phyloP scores from a whole-genome alignment of 2,888 invertebrate species.

The Allolobophora icterica region DNA sequence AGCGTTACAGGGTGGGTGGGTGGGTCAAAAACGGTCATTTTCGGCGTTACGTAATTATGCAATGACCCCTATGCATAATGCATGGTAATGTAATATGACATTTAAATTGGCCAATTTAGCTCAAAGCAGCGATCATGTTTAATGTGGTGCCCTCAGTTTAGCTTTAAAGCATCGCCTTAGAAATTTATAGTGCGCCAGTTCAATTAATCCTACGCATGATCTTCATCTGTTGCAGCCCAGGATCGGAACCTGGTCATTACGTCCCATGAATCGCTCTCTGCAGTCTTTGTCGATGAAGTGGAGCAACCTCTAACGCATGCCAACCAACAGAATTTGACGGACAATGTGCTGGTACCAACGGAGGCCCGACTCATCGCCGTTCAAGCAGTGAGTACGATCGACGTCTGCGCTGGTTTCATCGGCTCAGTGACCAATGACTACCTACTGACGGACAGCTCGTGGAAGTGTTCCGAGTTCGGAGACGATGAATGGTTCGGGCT shows the following conservation, averaged over 20 bases:
- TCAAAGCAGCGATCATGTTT: too few relatives aligned
- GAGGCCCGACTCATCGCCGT: not conserved
- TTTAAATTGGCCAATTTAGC: too few relatives aligned
- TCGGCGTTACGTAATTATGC: too few relatives aligned
- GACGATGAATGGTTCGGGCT: not conserved
- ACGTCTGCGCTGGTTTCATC: not conserved
- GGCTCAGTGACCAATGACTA: not conserved
- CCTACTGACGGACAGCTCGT: not conserved
- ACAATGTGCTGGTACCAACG: not conserved
- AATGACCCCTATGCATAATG: too few relatives aligned
- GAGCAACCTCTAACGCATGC: not conserved
- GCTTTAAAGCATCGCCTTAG: too few relatives aligned
- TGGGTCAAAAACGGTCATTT: too few relatives aligned
- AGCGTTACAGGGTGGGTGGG: too few relatives aligned
- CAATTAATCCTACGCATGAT: too few relatives aligned
- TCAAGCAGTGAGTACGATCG: not conserved
- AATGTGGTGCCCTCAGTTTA: too few relatives aligned
- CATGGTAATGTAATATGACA: too few relatives aligned
- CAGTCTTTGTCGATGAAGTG: not conserved
- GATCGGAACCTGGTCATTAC: not conserved
- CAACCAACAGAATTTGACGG: not conserved
- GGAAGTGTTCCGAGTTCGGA: not conserved
- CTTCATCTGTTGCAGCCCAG: not conserved
- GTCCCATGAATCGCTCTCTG: not conserved
- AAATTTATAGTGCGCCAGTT: too few relatives aligned